These are phyloP conservation scores for Chorisops tibialis DNA, from an alignment of 2,888 invertebrate species.

Conservation along the genomic window DNA sequence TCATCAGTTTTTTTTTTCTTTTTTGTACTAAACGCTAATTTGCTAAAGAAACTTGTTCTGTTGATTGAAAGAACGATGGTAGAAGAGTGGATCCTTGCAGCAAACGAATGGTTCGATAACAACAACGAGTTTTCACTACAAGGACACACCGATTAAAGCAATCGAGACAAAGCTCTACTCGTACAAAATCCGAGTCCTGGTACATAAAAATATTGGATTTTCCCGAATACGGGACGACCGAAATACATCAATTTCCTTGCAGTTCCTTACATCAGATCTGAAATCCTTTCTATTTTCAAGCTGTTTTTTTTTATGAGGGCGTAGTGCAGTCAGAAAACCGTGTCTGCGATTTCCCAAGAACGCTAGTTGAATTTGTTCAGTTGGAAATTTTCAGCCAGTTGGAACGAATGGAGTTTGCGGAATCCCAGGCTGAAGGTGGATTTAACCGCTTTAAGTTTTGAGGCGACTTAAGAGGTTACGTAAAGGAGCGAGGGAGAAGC, in stretches of 20 bases:
- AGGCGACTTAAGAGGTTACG: not conserved
- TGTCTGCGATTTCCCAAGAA: too few relatives aligned
- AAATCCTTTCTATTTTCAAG: too few relatives aligned
- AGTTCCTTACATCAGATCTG: too few relatives aligned
- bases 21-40: slow-evolving; percentile 11
- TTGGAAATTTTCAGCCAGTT: slow-evolving; percentile 20
- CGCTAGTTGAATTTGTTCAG: slow-evolving; percentile 4
- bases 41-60: slow-evolving; percentile 11
- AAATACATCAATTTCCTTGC: too few relatives aligned
- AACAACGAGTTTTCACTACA: not conserved
- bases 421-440: not conserved
- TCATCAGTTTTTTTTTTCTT: not conserved
- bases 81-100: not conserved
- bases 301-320: too few relatives aligned
- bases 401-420: slow-evolving; percentile 11
- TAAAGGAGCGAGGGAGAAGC: not conserved
- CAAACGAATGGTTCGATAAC: not conserved
- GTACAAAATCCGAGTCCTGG: not conserved
- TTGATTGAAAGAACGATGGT: slow-evolving; percentile 1
- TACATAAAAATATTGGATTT: too few relatives aligned
- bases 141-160: slow-evolving; percentile 20
- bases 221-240: too few relatives aligned
- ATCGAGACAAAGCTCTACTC: slow-evolving; percentile 3
- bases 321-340: too few relatives aligned
- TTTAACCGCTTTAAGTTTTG: slow-evolving; percentile 10